Evolutionary conservation across 2,888 invertebrate genomes (phyloP), one percentile per base, ranked within the genome.

Genomic region (Argyresthia goedartella): DNA sequence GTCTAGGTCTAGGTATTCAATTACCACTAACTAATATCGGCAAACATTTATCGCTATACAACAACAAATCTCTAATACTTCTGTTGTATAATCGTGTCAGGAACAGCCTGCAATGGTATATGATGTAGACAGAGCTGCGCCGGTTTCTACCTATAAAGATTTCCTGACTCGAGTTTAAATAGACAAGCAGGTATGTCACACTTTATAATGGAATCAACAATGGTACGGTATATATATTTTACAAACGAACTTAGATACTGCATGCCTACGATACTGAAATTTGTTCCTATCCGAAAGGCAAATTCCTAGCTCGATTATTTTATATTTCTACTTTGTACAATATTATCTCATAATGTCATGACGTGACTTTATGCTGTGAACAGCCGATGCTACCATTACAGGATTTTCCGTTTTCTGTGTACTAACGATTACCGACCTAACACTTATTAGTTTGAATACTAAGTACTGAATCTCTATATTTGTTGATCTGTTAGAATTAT

Each of bases 1-100:
- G 84, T 79, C 81, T 84, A 82, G 80, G 81, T 80, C n/a, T n/a
- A 82, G 79, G 79, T 82, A 81, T 81, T 76, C 79, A 79, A 78
- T 79, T 81, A 81, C 25, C 80, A 82, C 81, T 84, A 82, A 81
- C 68, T 74, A 65, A 78, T 78, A 79, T 77, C 77, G 75, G 81
- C 73, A 69, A 76, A 80, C 76, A 69, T 73, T 76, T 74, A 79
- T 69, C 62, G 76, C 79, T 85, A 81, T 76, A 84, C 76, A 84
- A 84, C 81, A 85, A 84, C 81, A 82, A 25, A 25, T 25, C 25
- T 25, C 25, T 25, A n/a, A 25, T 25, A 25, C 25, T 25, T 25
- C 25, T 25, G 6, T 25, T 25, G 2, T 25, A n/a, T 25, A 4
- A 25, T 25, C 25, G 25, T 4, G 25, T 25, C 25, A 25, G 25